Evolutionary conservation across 2,888 invertebrate species (phyloP).

Genomic region (Tipula vernalis): DNA sequence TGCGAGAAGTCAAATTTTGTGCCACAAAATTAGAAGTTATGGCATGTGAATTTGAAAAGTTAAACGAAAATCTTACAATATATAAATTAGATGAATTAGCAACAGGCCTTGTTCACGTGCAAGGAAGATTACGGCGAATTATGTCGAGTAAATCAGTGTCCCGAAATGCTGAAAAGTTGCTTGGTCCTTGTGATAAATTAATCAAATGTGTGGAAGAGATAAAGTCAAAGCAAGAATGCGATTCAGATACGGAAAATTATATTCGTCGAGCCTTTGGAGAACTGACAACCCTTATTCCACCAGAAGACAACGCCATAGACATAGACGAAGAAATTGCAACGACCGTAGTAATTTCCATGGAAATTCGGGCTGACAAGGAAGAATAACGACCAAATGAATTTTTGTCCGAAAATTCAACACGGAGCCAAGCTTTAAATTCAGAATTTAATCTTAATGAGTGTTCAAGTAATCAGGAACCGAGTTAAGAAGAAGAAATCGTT

Average conservation of each 20-base stretch:
- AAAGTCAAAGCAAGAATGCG: neutral
- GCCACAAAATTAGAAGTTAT: neutral
- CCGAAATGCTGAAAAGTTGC: neutral
- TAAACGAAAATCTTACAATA: neutral
- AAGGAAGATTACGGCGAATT: neutral
- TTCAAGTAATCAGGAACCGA: neutral
- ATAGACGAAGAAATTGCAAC: neutral
- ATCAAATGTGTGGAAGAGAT: neutral
- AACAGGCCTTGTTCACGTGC: neutral
- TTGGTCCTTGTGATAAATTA: neutral
- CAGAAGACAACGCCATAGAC: neutral
- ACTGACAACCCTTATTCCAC: neutral
- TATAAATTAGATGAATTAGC: neutral
- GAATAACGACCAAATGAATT: too few species aligned
- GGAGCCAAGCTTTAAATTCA: too few species aligned
- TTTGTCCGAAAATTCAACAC: neutral
- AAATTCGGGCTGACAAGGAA: neutral
- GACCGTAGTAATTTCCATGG: neutral
- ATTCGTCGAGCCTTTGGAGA: neutral
- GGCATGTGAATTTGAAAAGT: neutral
- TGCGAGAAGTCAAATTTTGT: neutral
- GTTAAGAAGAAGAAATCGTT: neutral
- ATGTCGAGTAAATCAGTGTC: neutral
- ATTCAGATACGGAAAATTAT: neutral
- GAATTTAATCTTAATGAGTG: neutral